Conservation (phyloP, 2,888 invertebrate genomes). For the Tetramorium bicarinatum region DNA sequence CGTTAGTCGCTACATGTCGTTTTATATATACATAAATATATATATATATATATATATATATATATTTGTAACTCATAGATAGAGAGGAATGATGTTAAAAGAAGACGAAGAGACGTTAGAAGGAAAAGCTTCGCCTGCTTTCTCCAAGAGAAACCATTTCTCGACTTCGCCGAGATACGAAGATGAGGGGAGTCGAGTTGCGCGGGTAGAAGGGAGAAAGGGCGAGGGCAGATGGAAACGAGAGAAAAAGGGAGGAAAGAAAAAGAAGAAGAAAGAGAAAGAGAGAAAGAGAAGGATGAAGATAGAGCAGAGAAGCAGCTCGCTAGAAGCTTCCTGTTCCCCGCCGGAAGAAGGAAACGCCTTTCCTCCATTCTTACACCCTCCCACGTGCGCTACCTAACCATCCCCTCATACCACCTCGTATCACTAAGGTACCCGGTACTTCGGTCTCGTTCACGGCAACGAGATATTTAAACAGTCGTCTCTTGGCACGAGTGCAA, state of each 20-base stretch:
- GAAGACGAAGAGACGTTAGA: constrained; percentile 32
- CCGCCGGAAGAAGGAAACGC: constrained; percentile 66
- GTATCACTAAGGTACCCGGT: constrained; percentile 18
- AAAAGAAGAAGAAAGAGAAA: neutral
- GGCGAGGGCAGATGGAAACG: constrained; percentile 10
- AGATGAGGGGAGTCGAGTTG: constrained; percentile 7
- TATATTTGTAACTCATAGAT: constrained; percentile 24
- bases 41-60: neutral
- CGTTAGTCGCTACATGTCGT: constrained; percentile 22
- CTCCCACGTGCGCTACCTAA: constrained; percentile 30
- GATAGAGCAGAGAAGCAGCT: constrained; percentile 41
- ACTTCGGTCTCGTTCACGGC: constrained; percentile 48
- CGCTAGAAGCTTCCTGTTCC: constrained; percentile 69
- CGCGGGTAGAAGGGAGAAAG: neutral
- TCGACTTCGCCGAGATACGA: constrained; percentile 65
- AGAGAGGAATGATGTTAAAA: constrained; percentile 29
- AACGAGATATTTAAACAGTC: constrained; percentile 62
- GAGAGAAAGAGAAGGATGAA: constrained; percentile 3
- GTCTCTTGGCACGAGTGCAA: constrained; percentile 24
- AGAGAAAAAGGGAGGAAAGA: constrained; percentile 10
- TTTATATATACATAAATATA: neutral
- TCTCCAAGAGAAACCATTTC: constrained; percentile 65
- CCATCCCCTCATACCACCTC: constrained; percentile 12
- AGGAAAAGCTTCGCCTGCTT: constrained; percentile 54
- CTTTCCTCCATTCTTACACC: constrained; percentile 46